These are phyloP conservation scores for Sympetrum striolatum DNA, from an alignment of 2,888 invertebrate species.

Conservation along the genomic window DNA sequence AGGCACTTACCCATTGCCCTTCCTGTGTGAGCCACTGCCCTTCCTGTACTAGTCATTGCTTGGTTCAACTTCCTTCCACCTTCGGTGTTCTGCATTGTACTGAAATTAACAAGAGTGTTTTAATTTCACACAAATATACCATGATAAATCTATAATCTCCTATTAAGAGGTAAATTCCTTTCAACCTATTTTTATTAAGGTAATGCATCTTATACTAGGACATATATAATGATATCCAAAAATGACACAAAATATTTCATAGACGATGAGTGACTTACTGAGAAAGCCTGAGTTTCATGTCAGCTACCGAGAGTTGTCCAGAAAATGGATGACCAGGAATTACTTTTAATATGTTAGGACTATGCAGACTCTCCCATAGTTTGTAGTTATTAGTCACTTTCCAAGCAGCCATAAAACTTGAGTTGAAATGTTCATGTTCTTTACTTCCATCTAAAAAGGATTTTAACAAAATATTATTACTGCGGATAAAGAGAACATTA, in stretches of 20 bases:
- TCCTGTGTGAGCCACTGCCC: conserved; percentile 83
- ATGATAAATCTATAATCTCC: too few relatives aligned
- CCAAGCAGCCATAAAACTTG: conserved; percentile 82
- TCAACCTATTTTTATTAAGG: too few relatives aligned
- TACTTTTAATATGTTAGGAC: conserved; percentile 67
- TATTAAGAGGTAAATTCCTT: too few relatives aligned
- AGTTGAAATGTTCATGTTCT: conserved; percentile 88
- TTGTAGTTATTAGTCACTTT: conserved; percentile 88
- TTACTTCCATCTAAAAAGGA: conserved; percentile 72
- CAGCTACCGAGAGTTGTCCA: conserved; percentile 91
- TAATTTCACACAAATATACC: too few relatives aligned
- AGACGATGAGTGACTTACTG: conserved; percentile 71
- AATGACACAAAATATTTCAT: background rate
- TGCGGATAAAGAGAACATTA: too few relatives aligned
- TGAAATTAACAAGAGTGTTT: conserved; percentile 58
- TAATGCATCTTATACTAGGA: too few relatives aligned
- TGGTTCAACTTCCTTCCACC: conserved; percentile 92
- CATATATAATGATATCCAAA: background rate
- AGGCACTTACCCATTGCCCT: conserved; percentile 71
- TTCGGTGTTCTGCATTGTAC: conserved; percentile 94
- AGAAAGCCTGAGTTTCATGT: conserved; percentile 90
- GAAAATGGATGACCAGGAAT: conserved; percentile 91
- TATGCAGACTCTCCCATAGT: conserved; percentile 73
- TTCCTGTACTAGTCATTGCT: conserved; percentile 88
- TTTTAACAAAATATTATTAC: background rate